Evolutionary conservation across 2,113 vertebrate species (phyloP), one percentile per base, ranked within the genome.

Genomic region (Australoheros scitulus): DNA sequence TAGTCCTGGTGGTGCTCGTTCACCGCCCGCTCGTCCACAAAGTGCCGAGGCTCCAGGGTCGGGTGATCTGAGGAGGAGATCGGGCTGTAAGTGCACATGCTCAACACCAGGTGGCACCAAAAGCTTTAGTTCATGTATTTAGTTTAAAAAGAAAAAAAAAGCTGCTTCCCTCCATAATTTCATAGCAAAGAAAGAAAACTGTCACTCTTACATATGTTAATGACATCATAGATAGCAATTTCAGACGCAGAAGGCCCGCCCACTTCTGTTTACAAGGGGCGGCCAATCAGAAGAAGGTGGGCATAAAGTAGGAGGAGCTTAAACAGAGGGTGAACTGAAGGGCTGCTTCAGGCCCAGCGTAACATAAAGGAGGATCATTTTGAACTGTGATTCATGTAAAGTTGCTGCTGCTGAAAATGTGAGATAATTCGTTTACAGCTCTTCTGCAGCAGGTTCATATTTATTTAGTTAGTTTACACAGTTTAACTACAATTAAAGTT

Each of bases 1-100:
- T 96, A 99, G 91, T 99, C 97, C 57, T 97, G 96, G 85, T 98
- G 96, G 87, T 98, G 94, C 77, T 99, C 98, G 0, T 96, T 97
- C 87, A 99, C 97, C 2, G 96, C 95, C 82, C 96, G 97, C 93
- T 98, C 97, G 0, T 99, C 97, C 3, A 99, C 95, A 59, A 99
- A 99, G 94, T 99, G 98, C 36, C 96, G 92, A 55, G 98, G 98
- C 79, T 98, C 97, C 94, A 99, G 87, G 4, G 94, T 95, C 0
- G 97, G 96, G 87, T 99, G 97, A 92, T 97, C 98, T 99, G 81
- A 10, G 10, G 86, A 52, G 38, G 5, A 88, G 78, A 56, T 24
- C 10, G 13, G 65, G 36, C 26, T 26, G 86, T 82, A 75, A 82
- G 81, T 59, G 15, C 11, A 79, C 18, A 47, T n/a, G 17, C 24